Conservation (phyloP, 1,140 invertebrate species). For the Trichomalopsis sarcophagae region DNA sequence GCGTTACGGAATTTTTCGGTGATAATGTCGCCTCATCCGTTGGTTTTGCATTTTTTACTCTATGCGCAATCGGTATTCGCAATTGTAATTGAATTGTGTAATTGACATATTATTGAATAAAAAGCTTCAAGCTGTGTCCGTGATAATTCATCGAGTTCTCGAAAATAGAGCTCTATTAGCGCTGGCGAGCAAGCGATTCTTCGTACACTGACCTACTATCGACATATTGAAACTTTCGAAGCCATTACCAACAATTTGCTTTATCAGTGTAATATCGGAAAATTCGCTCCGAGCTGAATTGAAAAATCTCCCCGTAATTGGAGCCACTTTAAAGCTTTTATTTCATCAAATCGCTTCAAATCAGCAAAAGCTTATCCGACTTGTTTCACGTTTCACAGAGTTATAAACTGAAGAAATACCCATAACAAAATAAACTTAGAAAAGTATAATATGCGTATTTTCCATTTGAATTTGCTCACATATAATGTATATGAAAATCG, state of each 20-base stretch:
- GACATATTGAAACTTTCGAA: neutral
- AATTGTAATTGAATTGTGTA: too few relatives aligned
- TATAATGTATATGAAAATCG: too few relatives aligned
- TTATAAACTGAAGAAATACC: too few relatives aligned
- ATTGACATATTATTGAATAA: too few relatives aligned
- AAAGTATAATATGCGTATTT: too few relatives aligned
- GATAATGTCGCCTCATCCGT: neutral
- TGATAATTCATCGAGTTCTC: neutral
- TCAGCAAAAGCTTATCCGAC: neutral
- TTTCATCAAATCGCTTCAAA: neutral
- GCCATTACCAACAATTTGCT: neutral
- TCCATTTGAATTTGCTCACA: too few relatives aligned
- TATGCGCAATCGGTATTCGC: too few relatives aligned
- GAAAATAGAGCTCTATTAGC: neutral
- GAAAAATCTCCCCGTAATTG: neutral
- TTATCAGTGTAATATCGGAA: conserved; percentile 1
- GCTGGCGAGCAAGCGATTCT: too few relatives aligned
- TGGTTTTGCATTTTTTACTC: too few relatives aligned
- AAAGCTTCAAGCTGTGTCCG: too few relatives aligned
- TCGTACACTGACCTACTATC: neutral
- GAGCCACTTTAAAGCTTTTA: neutral
- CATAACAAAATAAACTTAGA: too few relatives aligned
- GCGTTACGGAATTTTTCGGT: neutral
- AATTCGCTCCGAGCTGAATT: neutral
- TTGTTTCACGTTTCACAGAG: neutral